Evolutionary conservation across 2,888 invertebrate species (phyloP).

Genomic region (Melipona beecheii): DNA sequence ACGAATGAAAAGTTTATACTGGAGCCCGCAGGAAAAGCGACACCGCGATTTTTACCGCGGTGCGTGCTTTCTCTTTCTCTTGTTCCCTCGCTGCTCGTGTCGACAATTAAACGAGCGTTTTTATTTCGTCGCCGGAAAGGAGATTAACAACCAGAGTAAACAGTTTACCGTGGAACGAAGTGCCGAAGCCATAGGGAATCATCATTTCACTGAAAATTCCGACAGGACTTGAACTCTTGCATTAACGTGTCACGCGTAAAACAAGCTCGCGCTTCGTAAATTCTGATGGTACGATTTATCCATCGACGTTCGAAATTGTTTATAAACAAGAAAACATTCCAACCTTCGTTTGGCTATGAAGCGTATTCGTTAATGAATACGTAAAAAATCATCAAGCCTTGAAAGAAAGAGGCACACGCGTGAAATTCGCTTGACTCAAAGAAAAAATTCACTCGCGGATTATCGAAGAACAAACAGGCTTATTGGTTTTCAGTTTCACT

Average conservation of each 20-base stretch:
- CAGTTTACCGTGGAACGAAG: constrained; percentile 3
- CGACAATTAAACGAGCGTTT: constrained; percentile 57
- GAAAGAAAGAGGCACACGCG: not conserved
- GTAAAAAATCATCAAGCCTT: not conserved
- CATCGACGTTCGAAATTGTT: not conserved
- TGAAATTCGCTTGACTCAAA: constrained; percentile 5
- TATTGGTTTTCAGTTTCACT: constrained; percentile 74
- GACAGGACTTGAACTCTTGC: not conserved
- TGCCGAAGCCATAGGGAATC: not conserved
- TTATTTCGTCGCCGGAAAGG: constrained; percentile 27
- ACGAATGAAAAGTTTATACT: constrained; percentile 38
- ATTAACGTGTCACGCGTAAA: constrained; percentile 1
- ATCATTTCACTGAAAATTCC: not conserved
- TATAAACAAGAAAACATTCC: not conserved
- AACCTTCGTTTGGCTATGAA: not conserved
- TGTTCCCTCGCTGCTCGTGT: not conserved
- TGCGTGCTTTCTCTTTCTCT: not conserved
- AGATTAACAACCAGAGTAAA: constrained; percentile 33
- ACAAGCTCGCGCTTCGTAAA: not conserved
- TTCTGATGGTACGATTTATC: not conserved
- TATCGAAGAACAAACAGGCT: constrained; percentile 55
- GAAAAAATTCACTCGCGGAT: constrained; percentile 48
- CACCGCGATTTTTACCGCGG: constrained; percentile 42
- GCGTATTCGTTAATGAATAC: not conserved
- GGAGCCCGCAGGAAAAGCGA: not conserved